Conservation (phyloP, 1,140 invertebrate genomes). For the Rhynchophorus ferrugineus region DNA sequence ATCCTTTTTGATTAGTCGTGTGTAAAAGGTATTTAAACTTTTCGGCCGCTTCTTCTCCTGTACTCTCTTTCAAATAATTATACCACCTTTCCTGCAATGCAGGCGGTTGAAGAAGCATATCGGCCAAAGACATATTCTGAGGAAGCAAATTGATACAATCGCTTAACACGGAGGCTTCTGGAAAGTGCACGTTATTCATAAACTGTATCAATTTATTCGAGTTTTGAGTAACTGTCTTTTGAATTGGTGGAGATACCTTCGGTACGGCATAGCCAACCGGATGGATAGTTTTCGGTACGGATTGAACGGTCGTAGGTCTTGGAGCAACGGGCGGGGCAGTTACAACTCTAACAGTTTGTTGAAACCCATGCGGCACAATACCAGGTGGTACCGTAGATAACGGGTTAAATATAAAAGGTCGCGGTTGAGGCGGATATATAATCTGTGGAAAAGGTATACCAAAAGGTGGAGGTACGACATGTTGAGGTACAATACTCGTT, state of each 20-base stretch:
- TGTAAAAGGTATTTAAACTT: conserved; percentile 40
- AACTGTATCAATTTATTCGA: conserved; percentile 44
- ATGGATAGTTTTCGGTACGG: conserved; percentile 1
- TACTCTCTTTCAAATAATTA: conserved; percentile 41
- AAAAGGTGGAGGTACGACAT: conserved; percentile 14
- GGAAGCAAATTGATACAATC: conserved; percentile 39
- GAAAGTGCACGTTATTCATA: conserved; percentile 48
- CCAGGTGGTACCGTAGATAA: conserved; percentile 7
- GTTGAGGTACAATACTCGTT: conserved; percentile 10
- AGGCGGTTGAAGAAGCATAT: conserved; percentile 37
- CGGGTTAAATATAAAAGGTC: conserved; percentile 15
- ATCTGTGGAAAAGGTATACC: conserved; percentile 14
- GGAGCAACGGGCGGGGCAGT: conserved; percentile 7
- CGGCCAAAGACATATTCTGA: conserved; percentile 36
- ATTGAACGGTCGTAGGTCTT: conserved; percentile 3
- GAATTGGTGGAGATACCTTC: background rate
- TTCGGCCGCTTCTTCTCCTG: conserved; percentile 37
- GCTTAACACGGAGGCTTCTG: conserved; percentile 38
- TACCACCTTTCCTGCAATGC: conserved; percentile 38
- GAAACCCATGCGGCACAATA: conserved; percentile 12
- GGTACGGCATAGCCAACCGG: background rate
- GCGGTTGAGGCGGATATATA: conserved; percentile 9
- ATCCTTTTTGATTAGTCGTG: conserved; percentile 30
- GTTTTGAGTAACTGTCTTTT: background rate
- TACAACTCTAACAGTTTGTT: conserved; percentile 8